Base-by-base conservation (phyloP, 2,113 vertebrate genomes). In the pig (Sus scrofa) region DNA sequence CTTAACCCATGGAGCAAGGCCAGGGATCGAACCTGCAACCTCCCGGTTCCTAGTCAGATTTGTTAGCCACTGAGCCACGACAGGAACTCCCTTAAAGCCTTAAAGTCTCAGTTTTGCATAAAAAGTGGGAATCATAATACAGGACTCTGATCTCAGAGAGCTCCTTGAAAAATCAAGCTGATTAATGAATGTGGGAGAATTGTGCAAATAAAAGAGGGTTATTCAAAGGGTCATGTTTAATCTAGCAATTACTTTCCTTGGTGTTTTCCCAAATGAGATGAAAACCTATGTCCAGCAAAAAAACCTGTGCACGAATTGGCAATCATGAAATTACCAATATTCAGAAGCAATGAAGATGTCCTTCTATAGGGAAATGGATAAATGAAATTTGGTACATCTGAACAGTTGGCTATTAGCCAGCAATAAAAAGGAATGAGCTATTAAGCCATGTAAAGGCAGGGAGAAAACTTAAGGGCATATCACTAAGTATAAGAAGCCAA, bases 61-160 rank as follows among this genome's bases (percentile, higher is more conserved):
- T n/a, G n/a, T n/a, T n/a, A n/a, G n/a, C n/a, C n/a, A n/a, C n/a
- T n/a, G n/a, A n/a, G n/a, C n/a, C n/a, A n/a, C n/a, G n/a, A n/a
- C n/a, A n/a, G n/a, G n/a, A n/a, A n/a, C n/a, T n/a, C 7, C 54
- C 62, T 73, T 86, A 68, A n/a, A 87, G 22, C 54, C n/a, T n/a
- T n/a, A n/a, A n/a, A n/a, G n/a, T n/a, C 85, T 90, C 65, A 27
- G n/a, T 79, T 87, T 92, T 84, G 54, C 70, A 81, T 70, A 3
- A 92, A 77, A 94, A 86, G 19, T 89, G 63, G 44, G n/a, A 89
- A 92, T 68, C 73, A 84, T 54, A 87, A 87, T 39, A 24, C 0
- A 13, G 15, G 26, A 3, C 30, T 96, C 63, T 91, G 44, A 90
- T 5, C 11, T 67, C 54, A 62, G 24, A 91, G 62, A 62, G 32